phyloP scores from a whole-genome alignment of 2,888 invertebrate species.

The Tachina fera region DNA sequence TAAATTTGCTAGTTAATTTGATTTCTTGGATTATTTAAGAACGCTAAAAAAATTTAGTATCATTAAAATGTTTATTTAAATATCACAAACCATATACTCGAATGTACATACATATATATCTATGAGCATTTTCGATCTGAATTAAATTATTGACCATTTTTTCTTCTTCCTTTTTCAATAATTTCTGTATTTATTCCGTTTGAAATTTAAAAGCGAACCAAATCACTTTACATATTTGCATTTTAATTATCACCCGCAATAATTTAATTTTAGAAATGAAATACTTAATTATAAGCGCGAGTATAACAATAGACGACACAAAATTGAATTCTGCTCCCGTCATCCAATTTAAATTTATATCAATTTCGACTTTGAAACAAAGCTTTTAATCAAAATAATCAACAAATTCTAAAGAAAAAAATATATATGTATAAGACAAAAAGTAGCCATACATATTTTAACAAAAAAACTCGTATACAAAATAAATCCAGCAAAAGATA shows the following conservation, averaged over 20 bases:
- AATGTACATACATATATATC: too few relatives aligned
- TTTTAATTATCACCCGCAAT: neutral
- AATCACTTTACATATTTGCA: neutral
- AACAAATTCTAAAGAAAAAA: neutral
- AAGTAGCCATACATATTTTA: neutral
- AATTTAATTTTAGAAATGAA: neutral
- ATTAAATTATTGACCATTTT: too few relatives aligned
- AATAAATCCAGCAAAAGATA: neutral
- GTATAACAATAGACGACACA: neutral
- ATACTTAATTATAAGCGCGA: neutral
- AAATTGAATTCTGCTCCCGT: neutral
- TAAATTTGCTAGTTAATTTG: too few relatives aligned
- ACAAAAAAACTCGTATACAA: neutral
- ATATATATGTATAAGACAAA: too few relatives aligned
- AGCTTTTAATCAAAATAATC: neutral
- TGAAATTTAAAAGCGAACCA: neutral
- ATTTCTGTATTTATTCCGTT: too few relatives aligned
- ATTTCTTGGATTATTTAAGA: too few relatives aligned
- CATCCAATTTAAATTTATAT: neutral
- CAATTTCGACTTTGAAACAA: constrained; percentile 45
- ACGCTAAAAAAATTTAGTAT: too few relatives aligned
- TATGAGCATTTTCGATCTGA: too few relatives aligned
- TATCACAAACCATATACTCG: too few relatives aligned
- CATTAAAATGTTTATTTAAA: too few relatives aligned
- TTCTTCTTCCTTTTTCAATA: too few relatives aligned